Evolutionary conservation across 2,113 vertebrate genomes (phyloP).

Genomic region (Ornithorhynchus anatinus): DNA sequence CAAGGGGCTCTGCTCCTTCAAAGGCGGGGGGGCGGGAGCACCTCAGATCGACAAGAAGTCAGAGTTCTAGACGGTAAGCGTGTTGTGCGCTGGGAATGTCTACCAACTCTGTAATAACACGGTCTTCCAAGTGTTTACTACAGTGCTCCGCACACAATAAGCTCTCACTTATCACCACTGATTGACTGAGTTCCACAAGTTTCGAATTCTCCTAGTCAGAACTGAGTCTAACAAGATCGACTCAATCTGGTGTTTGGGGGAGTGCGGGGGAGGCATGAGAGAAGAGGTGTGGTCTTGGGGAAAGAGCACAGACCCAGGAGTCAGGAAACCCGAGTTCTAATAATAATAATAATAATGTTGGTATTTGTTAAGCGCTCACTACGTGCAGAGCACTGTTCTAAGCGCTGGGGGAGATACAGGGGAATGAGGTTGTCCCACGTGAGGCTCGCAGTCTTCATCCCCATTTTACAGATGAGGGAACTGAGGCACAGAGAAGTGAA

Average conservation of each 20-base stretch:
- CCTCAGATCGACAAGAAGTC: neutral
- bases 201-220: constrained; percentile 23
- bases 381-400: no score
- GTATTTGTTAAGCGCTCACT: no score
- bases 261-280: no score
- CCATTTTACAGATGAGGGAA: no score
- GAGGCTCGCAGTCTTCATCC: no score
- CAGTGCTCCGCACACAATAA: neutral
- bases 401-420: no score
- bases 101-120: no score
- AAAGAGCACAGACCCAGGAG: neutral
- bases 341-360: no score
- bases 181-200: constrained; percentile 34
- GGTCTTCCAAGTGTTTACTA: neutral
- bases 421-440: no score
- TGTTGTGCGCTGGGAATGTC: neutral
- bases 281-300: no score
- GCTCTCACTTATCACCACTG: constrained; percentile 15
- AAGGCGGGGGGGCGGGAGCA: neutral
- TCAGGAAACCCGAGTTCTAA: neutral
- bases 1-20: neutral
- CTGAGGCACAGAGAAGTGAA: no score
- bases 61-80: neutral
- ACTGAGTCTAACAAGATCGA: constrained; percentile 22
- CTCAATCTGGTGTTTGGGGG: constrained; percentile 18